Base-by-base conservation (phyloP, 1,140 invertebrate species). In the Drosophila pectinifera region DNA sequence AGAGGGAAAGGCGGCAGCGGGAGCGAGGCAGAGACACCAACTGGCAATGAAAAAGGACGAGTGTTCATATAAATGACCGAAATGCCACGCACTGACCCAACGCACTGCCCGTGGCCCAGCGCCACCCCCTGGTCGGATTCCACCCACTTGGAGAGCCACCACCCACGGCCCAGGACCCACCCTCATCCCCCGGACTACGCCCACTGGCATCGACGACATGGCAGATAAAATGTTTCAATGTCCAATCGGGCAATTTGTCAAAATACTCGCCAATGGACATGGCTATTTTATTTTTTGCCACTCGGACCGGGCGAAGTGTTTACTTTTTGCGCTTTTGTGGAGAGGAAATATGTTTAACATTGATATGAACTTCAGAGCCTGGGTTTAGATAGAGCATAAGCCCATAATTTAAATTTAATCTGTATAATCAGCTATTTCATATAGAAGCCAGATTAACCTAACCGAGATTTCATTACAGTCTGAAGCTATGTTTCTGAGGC, bases 211-310 rank as follows among this genome's bases (percentile, higher is more conserved):
- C 86, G 80, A 82, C 84, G 78, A 89, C 85, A 83, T 83, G 80
- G 64, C 85, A 90, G 80, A 91, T 91, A 89, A 91, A 91, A 91
- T 91, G 90, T 88, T 91, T 88, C 90, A 91, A 90, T 89, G 90
- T 90, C 90, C 90, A 83, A 91, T 91, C 83, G 78, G 58, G 86
- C 67, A 45, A 91, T 91, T 91, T 91, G 90, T 91, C 90, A 91
- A 91, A 90, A 90, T 89, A 84, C 83, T 88, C 73, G 69, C 79
- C 76, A 72, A 79, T 80, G 72, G 78, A 82, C 74, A 85, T 64
- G 63, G 58, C 65, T 67, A 69, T 70, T 70, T 67, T 36, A 65
- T 69, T 69, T 68, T 67, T 69, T 69, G 67, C 22, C 31, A 14
- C 14, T 16, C 62, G 14, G 18, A 2, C 48, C 14, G 65, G 26